Conservation (phyloP, 2,113 vertebrate species). For the Aplodontia rufa region DNA sequence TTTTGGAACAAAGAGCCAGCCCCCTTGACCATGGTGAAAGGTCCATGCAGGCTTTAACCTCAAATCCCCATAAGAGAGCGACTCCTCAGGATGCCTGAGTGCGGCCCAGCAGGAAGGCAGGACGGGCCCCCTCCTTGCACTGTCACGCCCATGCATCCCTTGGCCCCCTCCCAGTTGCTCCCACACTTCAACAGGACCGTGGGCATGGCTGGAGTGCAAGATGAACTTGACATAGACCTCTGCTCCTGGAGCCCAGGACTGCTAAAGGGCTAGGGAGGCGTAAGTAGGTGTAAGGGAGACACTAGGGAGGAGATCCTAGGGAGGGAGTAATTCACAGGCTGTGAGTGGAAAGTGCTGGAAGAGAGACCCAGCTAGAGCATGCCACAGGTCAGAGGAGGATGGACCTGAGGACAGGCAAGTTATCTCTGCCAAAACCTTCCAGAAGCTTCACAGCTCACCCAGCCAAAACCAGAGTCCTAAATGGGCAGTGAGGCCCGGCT, state of each 20-base stretch:
- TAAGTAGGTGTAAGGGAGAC: too few relatives aligned
- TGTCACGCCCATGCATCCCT: rapidly evolving
- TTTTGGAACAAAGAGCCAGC: not conserved
- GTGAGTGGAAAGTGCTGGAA: not conserved
- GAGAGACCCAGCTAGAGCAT: not conserved
- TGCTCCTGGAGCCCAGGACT: not conserved
- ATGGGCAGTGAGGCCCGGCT: rapidly evolving
- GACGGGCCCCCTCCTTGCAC: too few relatives aligned
- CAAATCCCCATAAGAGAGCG: rapidly evolving
- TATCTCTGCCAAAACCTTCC: not conserved
- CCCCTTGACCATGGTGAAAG: rapidly evolving
- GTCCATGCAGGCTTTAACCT: not conserved
- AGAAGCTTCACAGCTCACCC: not conserved
- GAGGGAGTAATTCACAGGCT: not conserved
- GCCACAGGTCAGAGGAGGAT: not conserved
- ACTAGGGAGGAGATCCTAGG: not conserved
- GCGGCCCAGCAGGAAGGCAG: too few relatives aligned
- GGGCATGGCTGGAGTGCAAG: not conserved
- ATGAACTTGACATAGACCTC: not conserved
- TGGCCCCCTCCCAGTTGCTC: rapidly evolving
- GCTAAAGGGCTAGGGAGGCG: too few relatives aligned
- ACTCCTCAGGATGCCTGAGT: rapidly evolving
- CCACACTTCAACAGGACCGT: rapidly evolving
- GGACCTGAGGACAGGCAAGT: not conserved
- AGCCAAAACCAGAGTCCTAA: not conserved